A percentile compares a stretch with the other conserved stretches of the same genome.
phyloP scores from a whole-genome alignment of 2,888 invertebrate genomes.

The Nemotelus pantherinus region DNA sequence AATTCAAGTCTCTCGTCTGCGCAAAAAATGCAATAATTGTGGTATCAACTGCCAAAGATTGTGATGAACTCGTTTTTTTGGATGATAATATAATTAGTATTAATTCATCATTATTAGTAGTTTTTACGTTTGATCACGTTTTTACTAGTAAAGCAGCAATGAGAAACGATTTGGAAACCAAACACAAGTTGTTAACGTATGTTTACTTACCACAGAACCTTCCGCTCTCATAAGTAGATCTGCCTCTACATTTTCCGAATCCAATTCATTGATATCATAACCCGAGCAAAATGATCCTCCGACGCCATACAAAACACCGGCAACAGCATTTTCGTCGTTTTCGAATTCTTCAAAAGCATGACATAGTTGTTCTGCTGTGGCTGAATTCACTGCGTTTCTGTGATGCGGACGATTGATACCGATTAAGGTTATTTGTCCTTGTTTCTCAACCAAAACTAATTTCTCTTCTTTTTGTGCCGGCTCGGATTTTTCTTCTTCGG shows the following conservation, averaged over 20 bases:
- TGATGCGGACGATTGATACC: slow-evolving; percentile 88
- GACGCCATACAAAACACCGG: slow-evolving; percentile 85
- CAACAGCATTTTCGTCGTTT: slow-evolving; percentile 73
- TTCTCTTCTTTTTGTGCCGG: slow-evolving; percentile 45
- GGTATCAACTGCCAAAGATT: too few species aligned
- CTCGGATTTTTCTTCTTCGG: slow-evolving; percentile 19
- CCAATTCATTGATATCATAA: slow-evolving; percentile 83
- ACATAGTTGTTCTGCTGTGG: slow-evolving; percentile 74
- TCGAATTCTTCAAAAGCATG: slow-evolving; percentile 84
- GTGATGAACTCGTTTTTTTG: too few species aligned
- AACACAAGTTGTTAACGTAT: too few species aligned
- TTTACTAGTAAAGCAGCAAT: too few species aligned
- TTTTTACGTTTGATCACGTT: too few species aligned
- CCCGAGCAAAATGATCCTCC: slow-evolving; percentile 97
- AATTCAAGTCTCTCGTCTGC: too few species aligned
- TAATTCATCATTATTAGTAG: too few species aligned
- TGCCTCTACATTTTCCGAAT: slow-evolving; percentile 64
- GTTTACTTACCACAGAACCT: slow-evolving; percentile 67
- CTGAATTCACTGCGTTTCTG: slow-evolving; percentile 82
- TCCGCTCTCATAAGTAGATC: slow-evolving; percentile 60
- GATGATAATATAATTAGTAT: too few species aligned
- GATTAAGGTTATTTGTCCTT: slow-evolving; percentile 76
- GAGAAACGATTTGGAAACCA: too few species aligned
- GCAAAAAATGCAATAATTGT: too few species aligned
- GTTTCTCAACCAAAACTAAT: slow-evolving; percentile 68